These are phyloP conservation scores for Gymnogyps californianus DNA, from an alignment of 2,113 vertebrate species.

Conservation along the genomic window DNA sequence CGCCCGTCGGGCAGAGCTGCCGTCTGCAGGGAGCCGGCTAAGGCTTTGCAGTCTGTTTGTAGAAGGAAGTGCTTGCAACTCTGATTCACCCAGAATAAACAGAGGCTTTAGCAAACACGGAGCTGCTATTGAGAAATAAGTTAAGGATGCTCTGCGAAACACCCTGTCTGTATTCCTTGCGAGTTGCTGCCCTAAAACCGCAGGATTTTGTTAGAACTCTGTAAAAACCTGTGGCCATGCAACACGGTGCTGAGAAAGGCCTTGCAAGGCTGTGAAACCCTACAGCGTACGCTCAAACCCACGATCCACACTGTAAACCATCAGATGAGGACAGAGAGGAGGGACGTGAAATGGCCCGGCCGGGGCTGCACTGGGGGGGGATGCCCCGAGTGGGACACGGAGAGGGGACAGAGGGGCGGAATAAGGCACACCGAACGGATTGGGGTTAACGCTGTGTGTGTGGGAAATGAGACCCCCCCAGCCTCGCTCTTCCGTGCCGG, in stretches of 20 bases:
- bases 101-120: not conserved
- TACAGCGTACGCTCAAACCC: not conserved
- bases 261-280: not conserved
- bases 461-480: not conserved
- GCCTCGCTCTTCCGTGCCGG: not conserved
- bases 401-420: not conserved
- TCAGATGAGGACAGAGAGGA: not conserved
- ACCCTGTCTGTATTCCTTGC: accelerated
- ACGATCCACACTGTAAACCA: not conserved
- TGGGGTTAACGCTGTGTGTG: not conserved
- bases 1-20: not conserved
- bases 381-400: not conserved
- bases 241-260: not conserved
- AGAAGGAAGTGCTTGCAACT: not conserved
- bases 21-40: not conserved
- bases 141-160: not conserved
- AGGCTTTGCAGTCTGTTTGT: not conserved
- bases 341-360: not conserved
- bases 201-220: not conserved
- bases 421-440: slow-evolving; percentile 57
- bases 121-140: not conserved
- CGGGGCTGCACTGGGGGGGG: not conserved
- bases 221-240: accelerated
- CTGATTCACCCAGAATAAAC: not conserved
- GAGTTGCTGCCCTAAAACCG: not conserved